phyloP scores from a whole-genome alignment of 2,797 vertebrate species.

The Sebastes itinus region DNA sequence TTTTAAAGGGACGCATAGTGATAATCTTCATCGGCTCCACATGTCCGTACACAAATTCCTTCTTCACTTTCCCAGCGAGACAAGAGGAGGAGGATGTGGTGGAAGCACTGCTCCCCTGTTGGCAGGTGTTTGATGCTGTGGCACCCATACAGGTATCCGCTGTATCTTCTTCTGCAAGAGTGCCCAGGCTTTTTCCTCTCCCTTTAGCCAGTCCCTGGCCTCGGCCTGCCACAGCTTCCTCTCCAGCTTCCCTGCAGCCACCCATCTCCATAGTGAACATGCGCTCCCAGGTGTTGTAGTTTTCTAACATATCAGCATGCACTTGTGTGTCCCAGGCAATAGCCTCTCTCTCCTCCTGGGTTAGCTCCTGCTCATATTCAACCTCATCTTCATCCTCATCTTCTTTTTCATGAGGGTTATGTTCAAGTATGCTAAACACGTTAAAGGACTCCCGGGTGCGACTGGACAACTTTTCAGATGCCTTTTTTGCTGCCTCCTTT shows the following conservation, averaged over 20 bases:
- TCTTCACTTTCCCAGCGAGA: constrained; percentile 74
- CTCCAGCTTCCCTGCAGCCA: constrained; percentile 70
- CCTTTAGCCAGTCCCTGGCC: background rate
- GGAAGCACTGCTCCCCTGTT: constrained; percentile 15
- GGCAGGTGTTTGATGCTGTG: constrained; percentile 19
- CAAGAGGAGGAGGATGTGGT: constrained; percentile 35
- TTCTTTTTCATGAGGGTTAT: background rate
- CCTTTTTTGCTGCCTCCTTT: constrained; percentile 45
- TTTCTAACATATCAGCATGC: constrained; percentile 68
- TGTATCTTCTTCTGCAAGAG: constrained; percentile 39
- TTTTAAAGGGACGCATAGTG: constrained; percentile 89
- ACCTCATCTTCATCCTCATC: constrained; percentile 16
- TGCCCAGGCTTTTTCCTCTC: background rate
- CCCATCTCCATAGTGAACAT: constrained; percentile 93
- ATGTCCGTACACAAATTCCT: constrained; percentile 84
- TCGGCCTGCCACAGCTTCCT: background rate
- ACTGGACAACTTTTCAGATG: constrained; percentile 70
- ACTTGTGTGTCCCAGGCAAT: constrained; percentile 80
- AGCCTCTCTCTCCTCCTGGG: constrained; percentile 85
- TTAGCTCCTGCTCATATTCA: constrained; percentile 64
- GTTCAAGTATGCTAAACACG: background rate
- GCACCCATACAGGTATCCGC: constrained; percentile 6
- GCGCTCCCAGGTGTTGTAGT: constrained; percentile 88
- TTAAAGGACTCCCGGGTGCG: constrained; percentile 34
- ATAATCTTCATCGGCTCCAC: constrained; percentile 92